Conservation (phyloP, 2,113 vertebrate genomes). For the Eudyptes chrysolophus region DNA sequence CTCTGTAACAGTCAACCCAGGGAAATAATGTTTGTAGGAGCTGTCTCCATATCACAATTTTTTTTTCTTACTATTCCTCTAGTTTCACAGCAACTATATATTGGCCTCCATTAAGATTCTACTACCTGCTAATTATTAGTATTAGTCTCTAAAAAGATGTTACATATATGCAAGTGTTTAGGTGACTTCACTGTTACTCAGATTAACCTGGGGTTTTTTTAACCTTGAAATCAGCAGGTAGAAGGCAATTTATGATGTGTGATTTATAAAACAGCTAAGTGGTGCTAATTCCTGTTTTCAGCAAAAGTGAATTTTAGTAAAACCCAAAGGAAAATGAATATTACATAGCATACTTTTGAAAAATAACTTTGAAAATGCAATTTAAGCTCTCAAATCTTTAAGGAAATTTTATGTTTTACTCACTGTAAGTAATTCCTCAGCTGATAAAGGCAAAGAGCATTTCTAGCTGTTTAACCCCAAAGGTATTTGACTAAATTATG, state of each 20-base stretch:
- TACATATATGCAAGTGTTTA: background rate
- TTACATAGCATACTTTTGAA: background rate
- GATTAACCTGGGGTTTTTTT: background rate
- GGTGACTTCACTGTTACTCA: background rate
- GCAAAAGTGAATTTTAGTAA: background rate
- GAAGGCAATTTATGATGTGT: background rate
- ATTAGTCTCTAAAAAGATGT: background rate
- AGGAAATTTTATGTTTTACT: background rate
- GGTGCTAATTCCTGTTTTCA: background rate
- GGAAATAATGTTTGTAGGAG: background rate
- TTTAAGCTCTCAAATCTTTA: background rate
- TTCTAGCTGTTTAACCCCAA: background rate
- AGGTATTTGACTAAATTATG: background rate
- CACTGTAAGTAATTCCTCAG: background rate
- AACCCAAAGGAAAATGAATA: background rate
- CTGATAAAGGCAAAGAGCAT: background rate
- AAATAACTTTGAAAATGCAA: background rate
- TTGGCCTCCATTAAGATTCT: background rate
- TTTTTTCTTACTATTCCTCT: background rate
- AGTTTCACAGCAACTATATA: background rate
- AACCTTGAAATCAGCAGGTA: background rate
- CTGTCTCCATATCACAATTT: background rate
- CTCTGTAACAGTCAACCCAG: background rate
- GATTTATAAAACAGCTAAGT: background rate
- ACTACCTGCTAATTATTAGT: background rate